These are phyloP conservation scores for Bimastos eiseni DNA, from an alignment of 2,888 invertebrate species.

Conservation along the genomic window DNA sequence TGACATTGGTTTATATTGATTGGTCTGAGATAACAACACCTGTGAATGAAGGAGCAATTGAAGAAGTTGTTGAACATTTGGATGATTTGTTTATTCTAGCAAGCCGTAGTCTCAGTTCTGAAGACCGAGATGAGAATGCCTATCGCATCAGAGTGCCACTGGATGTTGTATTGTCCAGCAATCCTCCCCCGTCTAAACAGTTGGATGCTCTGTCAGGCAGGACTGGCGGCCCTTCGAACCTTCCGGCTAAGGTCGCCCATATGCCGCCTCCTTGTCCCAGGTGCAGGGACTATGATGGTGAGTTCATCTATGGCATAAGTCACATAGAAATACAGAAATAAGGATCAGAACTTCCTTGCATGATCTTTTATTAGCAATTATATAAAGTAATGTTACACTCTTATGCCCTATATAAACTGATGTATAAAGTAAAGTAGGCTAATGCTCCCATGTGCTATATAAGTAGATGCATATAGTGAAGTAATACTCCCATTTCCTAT, in stretches of 20 bases:
- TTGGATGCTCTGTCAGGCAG: background rate
- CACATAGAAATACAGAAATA: background rate
- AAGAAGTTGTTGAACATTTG: background rate
- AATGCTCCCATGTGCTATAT: no score
- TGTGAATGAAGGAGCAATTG: background rate
- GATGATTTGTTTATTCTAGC: background rate
- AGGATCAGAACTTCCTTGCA: background rate
- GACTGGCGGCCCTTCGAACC: background rate
- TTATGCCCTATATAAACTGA: no score
- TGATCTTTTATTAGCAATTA: background rate
- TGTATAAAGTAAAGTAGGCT: no score
- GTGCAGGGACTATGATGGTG: conserved; percentile 87
- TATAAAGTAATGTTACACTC: background rate
- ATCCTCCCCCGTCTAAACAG: background rate
- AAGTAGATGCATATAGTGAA: no score
- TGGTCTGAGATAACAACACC: background rate
- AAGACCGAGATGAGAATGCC: conserved; percentile 19
- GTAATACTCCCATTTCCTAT: no score
- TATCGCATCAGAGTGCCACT: conserved; percentile 30
- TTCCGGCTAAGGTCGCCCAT: background rate
- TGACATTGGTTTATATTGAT: background rate
- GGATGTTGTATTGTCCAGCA: conserved; percentile 15
- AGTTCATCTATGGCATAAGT: conserved; percentile 45
- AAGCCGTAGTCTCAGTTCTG: background rate
- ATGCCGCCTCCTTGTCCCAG: conserved; percentile 41